Evolutionary conservation across 2,113 vertebrate species (phyloP), one percentile per base, ranked within the genome.

Genomic region (Indicator indicator): DNA sequence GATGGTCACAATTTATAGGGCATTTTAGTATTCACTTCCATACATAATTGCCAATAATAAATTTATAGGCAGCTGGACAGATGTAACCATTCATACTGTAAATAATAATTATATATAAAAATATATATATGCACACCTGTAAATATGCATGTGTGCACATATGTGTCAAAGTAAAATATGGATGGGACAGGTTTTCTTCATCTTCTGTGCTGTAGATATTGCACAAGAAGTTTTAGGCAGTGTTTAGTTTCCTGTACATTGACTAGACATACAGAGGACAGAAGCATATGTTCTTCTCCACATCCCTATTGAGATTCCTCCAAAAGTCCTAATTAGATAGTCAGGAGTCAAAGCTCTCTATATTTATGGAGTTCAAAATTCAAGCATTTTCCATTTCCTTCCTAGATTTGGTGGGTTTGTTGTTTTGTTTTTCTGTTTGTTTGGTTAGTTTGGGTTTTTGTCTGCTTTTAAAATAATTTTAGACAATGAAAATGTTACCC

Each of bases 41-140:
- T 92, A 84, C 59, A 72, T 96, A 96, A 97, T 97, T 96, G 96
- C 94, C 96, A 93, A 94, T 96, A 97, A 96, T 93, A 97, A 94
- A 93, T 96, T 96, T 97, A 97, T 90, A 88, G 76, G 90, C 95
- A 96, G 88, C 92, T 96, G 92, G 92, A 94, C 94, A 95, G 94
- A 95, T 90, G 86, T 92, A 91, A 75, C 85, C 48, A 71, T 75
- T 88, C 86, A 88, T 94, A 94, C 71, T 88, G 86, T 92, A 95
- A 95, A 95, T 92, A 93, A 90, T 96, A 94, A 94, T 94, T 97
- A 74, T 83, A 89, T 95, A 84, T 93, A 94, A 60, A 92, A 95
- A 89, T 83, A 92, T 76, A 92, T 68, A 86, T 80, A 91, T 72
- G 80, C 83, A 88, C 89, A 96, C 93, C 87, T 94, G 94, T 95